Evolutionary conservation across 1,140 invertebrate genomes (phyloP), one percentile per base, ranked within the genome.

Genomic region (Marisa cornuarietis): DNA sequence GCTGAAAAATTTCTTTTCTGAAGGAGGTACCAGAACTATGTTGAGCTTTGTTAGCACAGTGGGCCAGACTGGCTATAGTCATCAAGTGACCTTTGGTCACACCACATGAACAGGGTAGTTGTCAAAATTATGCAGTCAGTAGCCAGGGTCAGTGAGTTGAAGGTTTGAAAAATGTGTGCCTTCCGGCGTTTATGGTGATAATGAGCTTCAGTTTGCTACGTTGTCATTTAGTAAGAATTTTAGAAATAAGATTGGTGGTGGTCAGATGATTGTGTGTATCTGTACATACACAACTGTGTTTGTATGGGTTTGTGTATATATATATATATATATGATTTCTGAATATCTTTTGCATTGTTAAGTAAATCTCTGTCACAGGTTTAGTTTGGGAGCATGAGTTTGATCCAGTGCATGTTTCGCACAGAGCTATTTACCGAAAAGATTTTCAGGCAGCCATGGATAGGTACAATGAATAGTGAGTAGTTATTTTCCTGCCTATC

Each of bases 381-480:
- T 92, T 93, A 42, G 95, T 99, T 42, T 99, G 97, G 97, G 94
- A 97, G 87, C 93, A 94, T 78, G 94, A 97, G 84, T 99, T 97
- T 90, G 96, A 99, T 92, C 98, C 98, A 6, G 93, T 99, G 71
- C 96, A 98, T 90, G 96, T 98, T 10, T 92, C 97, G 31, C 91
- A 98, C 5, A 92, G 98, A 86, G 96, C 96, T 49, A 96, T 98
- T 4, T 96, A 99, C 91, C 92, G 96, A 62, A 93, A 95, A 86
- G 97, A 99, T 90, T 98, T 97, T 89, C 97, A 99, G 91, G 94
- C 95, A 24, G 96, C 97, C 7, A 94, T 99, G 93, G 97, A 99
- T 91, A 92, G 97, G 86, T 94, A 92, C 85, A 90, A 91, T 54
- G 89, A 95, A 85, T 96, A 95, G 96, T 97, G 92, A 93, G 94